Evolutionary conservation across 1,140 invertebrate species (phyloP).

Genomic region (Temnothorax nylanderi): DNA sequence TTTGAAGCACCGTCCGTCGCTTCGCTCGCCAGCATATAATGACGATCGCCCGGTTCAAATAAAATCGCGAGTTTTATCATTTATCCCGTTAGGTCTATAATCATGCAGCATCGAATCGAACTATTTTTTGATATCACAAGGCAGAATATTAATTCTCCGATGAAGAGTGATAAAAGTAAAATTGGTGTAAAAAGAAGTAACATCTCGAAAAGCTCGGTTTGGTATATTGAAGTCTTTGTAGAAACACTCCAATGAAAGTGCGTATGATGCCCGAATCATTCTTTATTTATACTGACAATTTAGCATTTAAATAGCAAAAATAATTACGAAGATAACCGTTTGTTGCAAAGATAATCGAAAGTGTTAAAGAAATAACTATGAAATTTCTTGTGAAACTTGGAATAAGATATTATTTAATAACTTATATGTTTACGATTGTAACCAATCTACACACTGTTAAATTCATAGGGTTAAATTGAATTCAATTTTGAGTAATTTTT

Average conservation of each 20-base stretch:
- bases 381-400: no score
- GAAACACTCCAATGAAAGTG: neutral
- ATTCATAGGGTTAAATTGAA: no score
- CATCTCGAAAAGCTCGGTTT: neutral
- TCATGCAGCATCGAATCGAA: neutral
- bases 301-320: no score
- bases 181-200: neutral
- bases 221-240: neutral
- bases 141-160: neutral
- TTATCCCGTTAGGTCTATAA: no score
- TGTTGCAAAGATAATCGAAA: no score
- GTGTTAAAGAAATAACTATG: no score
- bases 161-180: neutral
- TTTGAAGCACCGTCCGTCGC: neutral
- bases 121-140: neutral
- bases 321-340: no score
- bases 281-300: neutral
- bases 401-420: no score
- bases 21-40: constrained; percentile 35
- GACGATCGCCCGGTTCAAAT: neutral
- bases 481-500: no score
- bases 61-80: constrained; percentile 34
- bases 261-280: neutral
- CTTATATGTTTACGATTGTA: no score
- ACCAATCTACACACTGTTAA: no score